These are phyloP conservation scores for Microctonus aethiopoides DNA, from an alignment of 2,888 invertebrate genomes.

Conservation along the genomic window DNA sequence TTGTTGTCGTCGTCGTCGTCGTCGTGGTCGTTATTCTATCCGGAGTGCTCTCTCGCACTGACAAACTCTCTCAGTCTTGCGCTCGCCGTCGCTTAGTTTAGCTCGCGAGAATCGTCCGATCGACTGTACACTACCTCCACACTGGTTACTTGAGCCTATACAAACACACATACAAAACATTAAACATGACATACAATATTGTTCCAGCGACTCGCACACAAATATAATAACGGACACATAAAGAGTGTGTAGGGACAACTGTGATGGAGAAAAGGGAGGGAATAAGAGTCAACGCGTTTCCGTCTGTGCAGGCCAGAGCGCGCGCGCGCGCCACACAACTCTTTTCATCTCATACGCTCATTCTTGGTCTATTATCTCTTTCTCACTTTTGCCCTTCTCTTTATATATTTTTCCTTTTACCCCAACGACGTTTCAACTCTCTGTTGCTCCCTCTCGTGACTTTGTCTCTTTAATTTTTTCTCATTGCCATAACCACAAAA, in stretches of 20 bases:
- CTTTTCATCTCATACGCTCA: neutral
- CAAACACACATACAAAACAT: neutral
- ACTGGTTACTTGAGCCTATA: neutral
- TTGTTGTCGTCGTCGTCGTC: neutral
- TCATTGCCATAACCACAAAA: constrained; percentile 1
- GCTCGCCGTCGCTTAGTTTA: constrained; percentile 30
- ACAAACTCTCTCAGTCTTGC: constrained; percentile 32
- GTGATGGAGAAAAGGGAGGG: neutral
- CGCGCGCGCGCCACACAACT: constrained; percentile 21
- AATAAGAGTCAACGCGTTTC: constrained; percentile 27
- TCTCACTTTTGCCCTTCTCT: constrained; percentile 12
- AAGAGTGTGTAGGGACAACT: neutral
- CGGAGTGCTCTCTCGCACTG: neutral
- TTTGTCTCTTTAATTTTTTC: constrained; percentile 4
- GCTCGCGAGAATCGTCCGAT: neutral
- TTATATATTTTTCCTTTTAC: neutral
- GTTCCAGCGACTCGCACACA: neutral
- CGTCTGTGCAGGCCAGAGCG: constrained; percentile 25
- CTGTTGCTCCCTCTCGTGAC: too few species aligned
- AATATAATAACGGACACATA: neutral
- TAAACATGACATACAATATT: neutral
- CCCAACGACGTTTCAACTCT: constrained; percentile 23
- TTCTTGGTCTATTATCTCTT: neutral
- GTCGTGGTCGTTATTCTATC: neutral
- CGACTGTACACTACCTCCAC: neutral